Evolutionary conservation across 2,888 invertebrate genomes (phyloP).

Genomic region (Dexiosoma caninum): DNA sequence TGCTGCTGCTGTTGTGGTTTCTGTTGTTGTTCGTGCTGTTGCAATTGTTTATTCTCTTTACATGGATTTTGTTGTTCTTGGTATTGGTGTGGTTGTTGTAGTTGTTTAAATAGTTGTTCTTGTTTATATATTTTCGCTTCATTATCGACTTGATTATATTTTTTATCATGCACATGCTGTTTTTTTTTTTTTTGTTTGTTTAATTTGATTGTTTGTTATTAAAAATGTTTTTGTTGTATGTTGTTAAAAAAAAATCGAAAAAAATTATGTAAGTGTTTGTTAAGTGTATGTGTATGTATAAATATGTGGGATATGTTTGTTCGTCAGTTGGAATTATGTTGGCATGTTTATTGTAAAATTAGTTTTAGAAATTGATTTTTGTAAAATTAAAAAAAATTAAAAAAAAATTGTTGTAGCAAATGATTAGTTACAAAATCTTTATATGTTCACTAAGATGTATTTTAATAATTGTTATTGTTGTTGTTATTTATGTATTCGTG

Average conservation of each 20-base stretch:
- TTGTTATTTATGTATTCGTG: neutral
- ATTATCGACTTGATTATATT: slow-evolving; percentile 54
- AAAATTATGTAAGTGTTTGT: slow-evolving; percentile 36
- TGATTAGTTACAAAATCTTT: slow-evolving; percentile 70
- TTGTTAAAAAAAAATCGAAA: slow-evolving; percentile 17
- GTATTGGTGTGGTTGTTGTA: too few species aligned
- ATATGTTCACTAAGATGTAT: slow-evolving; percentile 14
- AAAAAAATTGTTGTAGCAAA: slow-evolving; percentile 8
- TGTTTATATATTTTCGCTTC: slow-evolving; percentile 44
- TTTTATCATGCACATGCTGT: slow-evolving; percentile 59
- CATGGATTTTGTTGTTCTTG: neutral
- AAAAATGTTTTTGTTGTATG: slow-evolving; percentile 31
- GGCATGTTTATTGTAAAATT: slow-evolving; percentile 23
- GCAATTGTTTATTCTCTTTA: slow-evolving; percentile 13
- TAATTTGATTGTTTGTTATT: slow-evolving; percentile 19
- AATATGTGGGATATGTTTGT: slow-evolving; percentile 12
- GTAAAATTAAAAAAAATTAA: neutral
- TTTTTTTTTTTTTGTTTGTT: slow-evolving; percentile 1
- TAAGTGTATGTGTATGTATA: slow-evolving; percentile 41
- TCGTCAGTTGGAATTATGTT: slow-evolving; percentile 11
- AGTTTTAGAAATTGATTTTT: slow-evolving; percentile 36
- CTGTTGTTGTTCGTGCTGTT: neutral
- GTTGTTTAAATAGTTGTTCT: slow-evolving; percentile 28
- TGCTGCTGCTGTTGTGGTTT: neutral
- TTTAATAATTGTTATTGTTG: slow-evolving; percentile 17